Evolutionary conservation across 2,797 vertebrate species (phyloP).

Genomic region (Falco naumanni): DNA sequence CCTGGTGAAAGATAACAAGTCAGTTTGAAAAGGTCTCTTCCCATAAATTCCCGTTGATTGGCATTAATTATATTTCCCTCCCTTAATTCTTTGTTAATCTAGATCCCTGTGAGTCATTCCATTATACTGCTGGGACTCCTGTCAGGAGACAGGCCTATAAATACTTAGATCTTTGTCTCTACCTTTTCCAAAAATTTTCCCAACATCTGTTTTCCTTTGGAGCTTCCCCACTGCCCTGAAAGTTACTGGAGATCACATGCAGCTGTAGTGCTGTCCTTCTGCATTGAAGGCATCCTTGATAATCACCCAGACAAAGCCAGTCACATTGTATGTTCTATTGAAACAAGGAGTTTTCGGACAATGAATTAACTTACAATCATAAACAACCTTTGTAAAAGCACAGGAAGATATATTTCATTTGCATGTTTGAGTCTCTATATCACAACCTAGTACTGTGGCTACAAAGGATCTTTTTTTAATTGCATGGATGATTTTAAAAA

Average conservation of each 20-base stretch:
- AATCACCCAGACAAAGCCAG: not conserved
- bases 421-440: not conserved
- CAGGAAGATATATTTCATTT: not conserved
- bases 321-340: not conserved
- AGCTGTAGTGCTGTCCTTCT: not conserved
- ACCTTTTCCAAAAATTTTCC: conserved; percentile 1
- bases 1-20: conserved; percentile 9
- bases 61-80: conserved; percentile 57
- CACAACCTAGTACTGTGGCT: not conserved
- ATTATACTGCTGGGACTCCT: not conserved
- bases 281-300: not conserved
- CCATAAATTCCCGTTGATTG: conserved; percentile 42
- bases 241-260: not conserved
- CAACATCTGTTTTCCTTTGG: not conserved
- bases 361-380: not conserved
- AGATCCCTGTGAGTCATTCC: conserved; percentile 51
- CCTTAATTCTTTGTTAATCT: conserved; percentile 53
- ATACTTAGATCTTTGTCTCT: conserved; percentile 24
- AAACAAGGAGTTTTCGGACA: not conserved
- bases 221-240: not conserved
- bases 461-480: not conserved
- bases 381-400: not conserved
- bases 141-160: conserved; percentile 36
- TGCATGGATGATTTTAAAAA: not conserved
- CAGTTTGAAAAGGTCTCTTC: conserved; percentile 42